phyloP scores from a whole-genome alignment of 2,888 invertebrate genomes.

The Stenodema calcarata region DNA sequence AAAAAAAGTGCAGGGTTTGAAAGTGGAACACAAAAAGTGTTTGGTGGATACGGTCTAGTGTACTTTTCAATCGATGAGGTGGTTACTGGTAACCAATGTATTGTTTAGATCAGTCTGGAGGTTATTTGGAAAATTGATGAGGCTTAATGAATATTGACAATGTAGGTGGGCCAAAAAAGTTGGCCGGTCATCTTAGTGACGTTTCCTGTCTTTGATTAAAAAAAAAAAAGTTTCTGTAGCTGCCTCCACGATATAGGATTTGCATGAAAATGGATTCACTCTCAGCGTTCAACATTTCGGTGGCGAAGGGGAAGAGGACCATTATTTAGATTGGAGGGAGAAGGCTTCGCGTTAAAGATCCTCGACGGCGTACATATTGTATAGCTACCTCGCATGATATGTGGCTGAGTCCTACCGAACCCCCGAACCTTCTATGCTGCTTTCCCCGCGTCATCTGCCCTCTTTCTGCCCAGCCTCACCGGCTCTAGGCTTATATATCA shows the following conservation, averaged over 20 bases:
- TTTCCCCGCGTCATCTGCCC: background rate
- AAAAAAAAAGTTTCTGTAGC: no score
- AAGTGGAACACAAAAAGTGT: no score
- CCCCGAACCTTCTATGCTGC: background rate
- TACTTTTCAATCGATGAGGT: no score
- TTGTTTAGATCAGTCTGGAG: no score
- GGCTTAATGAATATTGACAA: no score
- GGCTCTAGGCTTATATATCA: background rate
- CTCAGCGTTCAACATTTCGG: background rate
- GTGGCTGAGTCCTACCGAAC: background rate
- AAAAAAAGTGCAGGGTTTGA: no score
- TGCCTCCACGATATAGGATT: background rate
- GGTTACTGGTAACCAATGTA: no score
- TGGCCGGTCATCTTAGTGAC: no score
- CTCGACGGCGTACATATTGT: constrained; percentile 46
- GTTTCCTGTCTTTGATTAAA: no score
- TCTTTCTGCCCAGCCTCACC: background rate
- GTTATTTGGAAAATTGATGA: no score
- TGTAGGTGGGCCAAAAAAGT: no score
- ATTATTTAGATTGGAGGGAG: background rate
- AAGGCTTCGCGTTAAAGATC: background rate
- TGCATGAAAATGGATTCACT: background rate
- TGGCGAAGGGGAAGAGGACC: background rate
- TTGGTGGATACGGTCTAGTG: no score
- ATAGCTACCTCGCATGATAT: constrained; percentile 31